phyloP scores from a whole-genome alignment of 2,797 vertebrate species.

The Gallinago nigripennis region DNA sequence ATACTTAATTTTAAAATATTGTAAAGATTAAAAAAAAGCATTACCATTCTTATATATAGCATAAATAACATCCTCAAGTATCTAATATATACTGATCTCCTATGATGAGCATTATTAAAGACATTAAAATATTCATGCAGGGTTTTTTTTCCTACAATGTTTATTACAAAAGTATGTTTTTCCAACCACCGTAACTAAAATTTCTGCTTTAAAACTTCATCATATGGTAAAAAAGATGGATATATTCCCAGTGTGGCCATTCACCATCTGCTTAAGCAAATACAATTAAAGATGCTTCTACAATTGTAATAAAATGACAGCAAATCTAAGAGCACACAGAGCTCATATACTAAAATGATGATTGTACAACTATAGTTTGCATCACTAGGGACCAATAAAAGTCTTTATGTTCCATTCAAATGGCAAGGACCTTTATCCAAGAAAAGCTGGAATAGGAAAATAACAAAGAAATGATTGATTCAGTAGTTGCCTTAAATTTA shows the following conservation, averaged over 20 bases:
- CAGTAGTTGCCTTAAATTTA: conserved; percentile 60
- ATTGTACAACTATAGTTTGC: conserved; percentile 60
- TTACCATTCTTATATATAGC: neutral
- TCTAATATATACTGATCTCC: neutral
- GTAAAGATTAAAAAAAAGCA: neutral
- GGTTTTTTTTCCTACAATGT: neutral
- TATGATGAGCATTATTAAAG: neutral
- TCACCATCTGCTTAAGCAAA: conserved; percentile 78
- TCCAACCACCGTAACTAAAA: conserved; percentile 27
- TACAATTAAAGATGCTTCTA: conserved; percentile 70
- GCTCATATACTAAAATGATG: conserved; percentile 65
- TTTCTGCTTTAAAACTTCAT: conserved; percentile 67
- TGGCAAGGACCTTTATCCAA: conserved; percentile 49
- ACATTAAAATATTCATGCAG: neutral
- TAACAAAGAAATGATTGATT: conserved; percentile 58
- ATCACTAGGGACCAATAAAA: conserved; percentile 73
- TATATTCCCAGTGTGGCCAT: conserved; percentile 57
- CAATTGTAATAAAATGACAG: conserved; percentile 66
- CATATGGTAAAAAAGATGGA: conserved; percentile 68
- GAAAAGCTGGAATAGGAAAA: conserved; percentile 50
- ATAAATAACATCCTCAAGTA: neutral
- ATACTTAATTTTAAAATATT: neutral
- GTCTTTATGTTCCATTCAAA: conserved; percentile 60
- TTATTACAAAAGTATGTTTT: conserved; percentile 43
- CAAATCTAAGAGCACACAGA: conserved; percentile 52